These are phyloP conservation scores for Dissostichus mawsoni DNA, from an alignment of 2,113 vertebrate genomes.

Conservation along the genomic window DNA sequence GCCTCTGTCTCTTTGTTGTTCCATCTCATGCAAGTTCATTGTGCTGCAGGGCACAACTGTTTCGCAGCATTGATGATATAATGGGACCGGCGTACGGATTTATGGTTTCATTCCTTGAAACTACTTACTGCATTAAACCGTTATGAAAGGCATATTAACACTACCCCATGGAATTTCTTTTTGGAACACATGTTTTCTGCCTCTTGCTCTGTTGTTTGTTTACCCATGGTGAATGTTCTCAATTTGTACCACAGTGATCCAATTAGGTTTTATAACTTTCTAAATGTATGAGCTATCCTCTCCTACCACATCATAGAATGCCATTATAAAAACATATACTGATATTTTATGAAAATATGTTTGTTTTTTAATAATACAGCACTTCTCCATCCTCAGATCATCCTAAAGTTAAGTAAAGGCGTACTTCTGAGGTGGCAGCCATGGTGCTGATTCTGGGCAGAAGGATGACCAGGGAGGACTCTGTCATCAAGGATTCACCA, in stretches of 20 bases:
- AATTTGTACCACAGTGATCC: constrained; percentile 12
- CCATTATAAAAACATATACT: neutral
- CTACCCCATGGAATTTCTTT: constrained; percentile 5
- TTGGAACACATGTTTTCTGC: constrained; percentile 4
- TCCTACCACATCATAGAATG: neutral
- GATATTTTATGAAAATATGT: neutral
- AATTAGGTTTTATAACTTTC: constrained; percentile 13
- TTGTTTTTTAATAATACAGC: neutral
- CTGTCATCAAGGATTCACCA: constrained; percentile 93
- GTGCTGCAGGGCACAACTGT: constrained; percentile 64
- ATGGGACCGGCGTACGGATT: constrained; percentile 18
- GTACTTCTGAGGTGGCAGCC: constrained; percentile 82
- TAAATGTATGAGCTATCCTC: neutral
- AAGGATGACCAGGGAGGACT: constrained; percentile 95
- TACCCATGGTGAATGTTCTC: constrained; percentile 29
- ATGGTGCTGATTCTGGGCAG: constrained; percentile 99
- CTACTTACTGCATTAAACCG: neutral
- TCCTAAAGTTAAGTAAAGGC: constrained; percentile 25
- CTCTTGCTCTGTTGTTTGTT: constrained; percentile 36
- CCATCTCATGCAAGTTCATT: constrained; percentile 34
- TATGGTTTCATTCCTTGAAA: constrained; percentile 34
- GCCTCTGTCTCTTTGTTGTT: constrained; percentile 37
- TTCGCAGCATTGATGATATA: constrained; percentile 18
- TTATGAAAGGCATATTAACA: constrained; percentile 4
- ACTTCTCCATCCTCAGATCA: constrained; percentile 36